phyloP scores from a whole-genome alignment of 2,888 invertebrate species.

The Catocala fraxini region DNA sequence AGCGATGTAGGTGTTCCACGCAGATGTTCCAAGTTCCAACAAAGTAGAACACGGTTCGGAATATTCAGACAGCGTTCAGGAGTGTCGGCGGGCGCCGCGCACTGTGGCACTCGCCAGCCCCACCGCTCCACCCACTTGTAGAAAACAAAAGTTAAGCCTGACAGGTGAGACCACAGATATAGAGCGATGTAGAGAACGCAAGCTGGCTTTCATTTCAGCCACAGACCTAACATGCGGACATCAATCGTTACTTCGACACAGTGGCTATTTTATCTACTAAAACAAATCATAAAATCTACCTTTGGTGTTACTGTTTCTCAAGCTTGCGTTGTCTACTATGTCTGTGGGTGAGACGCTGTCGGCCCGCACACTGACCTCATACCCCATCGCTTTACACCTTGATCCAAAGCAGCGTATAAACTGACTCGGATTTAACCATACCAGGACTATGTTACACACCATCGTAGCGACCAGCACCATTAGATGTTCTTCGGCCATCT shows the following conservation, averaged over 20 bases:
- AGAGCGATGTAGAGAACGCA: slow-evolving; percentile 21
- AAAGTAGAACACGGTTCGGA: slow-evolving; percentile 73
- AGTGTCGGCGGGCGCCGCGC: slow-evolving; percentile 70
- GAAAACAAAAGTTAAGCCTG: slow-evolving; percentile 91
- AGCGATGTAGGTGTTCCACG: slow-evolving; percentile 79
- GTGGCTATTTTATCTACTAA: no score
- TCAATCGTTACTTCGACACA: no score
- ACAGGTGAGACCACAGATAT: slow-evolving; percentile 78
- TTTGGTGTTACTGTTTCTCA: slow-evolving; percentile 1
- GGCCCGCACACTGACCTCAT: slow-evolving; percentile 58
- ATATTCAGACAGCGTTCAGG: slow-evolving; percentile 62
- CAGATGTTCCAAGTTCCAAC: slow-evolving; percentile 79
- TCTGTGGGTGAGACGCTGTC: slow-evolving; percentile 72
- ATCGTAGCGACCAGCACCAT: slow-evolving; percentile 52
- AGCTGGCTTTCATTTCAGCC: slow-evolving; percentile 9
- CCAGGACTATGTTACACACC: slow-evolving; percentile 49
- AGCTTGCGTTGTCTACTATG: slow-evolving; percentile 29
- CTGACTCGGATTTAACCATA: slow-evolving; percentile 56
- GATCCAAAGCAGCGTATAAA: slow-evolving; percentile 55
- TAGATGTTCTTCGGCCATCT: slow-evolving; percentile 48
- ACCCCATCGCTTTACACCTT: slow-evolving; percentile 50
- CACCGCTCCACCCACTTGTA: slow-evolving; percentile 88
- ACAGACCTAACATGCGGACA: background rate
- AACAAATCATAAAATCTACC: background rate
- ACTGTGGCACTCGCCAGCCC: slow-evolving; percentile 90